Evolutionary conservation across 2,113 vertebrate species (phyloP).

Genomic region (rabbit (Oryctolagus cuniculus)): mOryCun1.1 NC_091432.1:209172501-209173000

Average conservation of each 20-base stretch:
- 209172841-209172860: conserved; percentile 15
- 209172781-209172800: conserved; percentile 34
- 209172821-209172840: conserved; percentile 41
- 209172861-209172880: background rate
- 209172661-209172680: no score
- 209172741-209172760: conserved; percentile 7
- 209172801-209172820: background rate
- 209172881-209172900: conserved; percentile 15
- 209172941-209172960: conserved; percentile 92
- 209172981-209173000: conserved; percentile 94
- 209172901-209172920: conserved; percentile 73
- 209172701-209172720: conserved; percentile 47
- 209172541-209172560: no score
- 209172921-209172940: conserved; percentile 96
- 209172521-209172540: no score
- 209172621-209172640: no score
- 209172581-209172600: no score
- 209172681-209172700: background rate
- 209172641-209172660: no score
- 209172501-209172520: no score
- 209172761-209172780: conserved; percentile 40
- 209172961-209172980: conserved; percentile 91
- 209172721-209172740: conserved; percentile 7
- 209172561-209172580: no score
- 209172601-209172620: no score